Base-by-base conservation (phyloP, 37 sponge, comb jelly and placozoan genomes). In the Oopsacas minuta region DNA sequence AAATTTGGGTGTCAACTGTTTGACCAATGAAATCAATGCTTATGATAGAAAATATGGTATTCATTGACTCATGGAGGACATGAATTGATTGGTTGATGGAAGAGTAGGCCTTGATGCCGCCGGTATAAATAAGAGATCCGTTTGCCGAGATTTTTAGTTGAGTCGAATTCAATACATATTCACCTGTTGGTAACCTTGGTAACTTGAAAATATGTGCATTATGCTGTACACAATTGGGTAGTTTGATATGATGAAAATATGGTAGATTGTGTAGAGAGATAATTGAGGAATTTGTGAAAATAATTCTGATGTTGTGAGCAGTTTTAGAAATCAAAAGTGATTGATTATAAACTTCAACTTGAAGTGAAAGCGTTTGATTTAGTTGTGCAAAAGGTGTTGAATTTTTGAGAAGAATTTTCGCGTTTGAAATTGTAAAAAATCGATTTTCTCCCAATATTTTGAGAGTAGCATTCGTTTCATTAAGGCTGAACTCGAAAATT, bases 101-200 rank as follows among this genome's bases (percentile, higher is more conserved):
- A n/a, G 75, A 25, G 30, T 61, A 61, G 7, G 75, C 75, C 22
- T 25, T 25, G 28, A 3, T 10, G 75, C 32, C 7, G 75, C 75
- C 75, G 28, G 75, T 61, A 61, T 61, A 61, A 61, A 61, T 61
- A 61, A 61, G 75, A 61, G 75, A 61, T 61, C 75, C 75, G 75
- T 61, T 61, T 61, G 75, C 75, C 75, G 28, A n/a, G 28, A 61
- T 61, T 61, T 61, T 3, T 61, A 61, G 30, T 25, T 61, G 75
- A 32, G 75, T 61, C 28, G 75, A n/a, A 61, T 25, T n/a, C 22
- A 61, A 61, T 61, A 32, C 28, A 12, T 20, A 61, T 61, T 61
- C 75, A 25, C 75, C 75, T 20, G 22, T 61, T n/a, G 28, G 75
- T n/a, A 61, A 61, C 1, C 3, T 61, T 20, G 75, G 75, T 61